phyloP scores from a whole-genome alignment of 2,888 invertebrate genomes.

The Fragum whitleyi region DNA sequence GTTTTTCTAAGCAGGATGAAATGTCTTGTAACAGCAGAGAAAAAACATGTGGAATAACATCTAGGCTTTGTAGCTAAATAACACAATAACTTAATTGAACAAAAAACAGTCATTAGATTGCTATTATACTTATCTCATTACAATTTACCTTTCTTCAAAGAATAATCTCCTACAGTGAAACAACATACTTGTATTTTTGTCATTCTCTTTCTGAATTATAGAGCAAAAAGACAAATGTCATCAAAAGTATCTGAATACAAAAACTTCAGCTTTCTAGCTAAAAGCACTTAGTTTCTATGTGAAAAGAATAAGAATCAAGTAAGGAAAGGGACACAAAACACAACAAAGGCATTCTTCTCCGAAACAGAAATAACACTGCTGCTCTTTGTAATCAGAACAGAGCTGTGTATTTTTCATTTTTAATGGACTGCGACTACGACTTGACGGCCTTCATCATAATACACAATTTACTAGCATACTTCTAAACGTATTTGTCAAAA shows the following conservation, averaged over 20 bases:
- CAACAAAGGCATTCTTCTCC: slow-evolving; percentile 8
- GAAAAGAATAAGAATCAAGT: no score
- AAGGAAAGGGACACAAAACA: background rate
- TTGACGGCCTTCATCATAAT: slow-evolving; percentile 47
- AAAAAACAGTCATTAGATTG: slow-evolving; percentile 29
- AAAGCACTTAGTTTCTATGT: no score
- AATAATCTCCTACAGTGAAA: no score
- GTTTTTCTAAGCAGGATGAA: background rate
- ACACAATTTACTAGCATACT: slow-evolving; percentile 46
- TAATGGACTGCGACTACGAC: slow-evolving; percentile 43
- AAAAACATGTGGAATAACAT: slow-evolving; percentile 14
- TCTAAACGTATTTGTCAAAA: slow-evolving; percentile 35
- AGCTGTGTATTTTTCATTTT: slow-evolving; percentile 44
- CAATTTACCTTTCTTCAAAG: no score
- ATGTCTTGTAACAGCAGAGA: background rate
- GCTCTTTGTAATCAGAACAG: slow-evolving; percentile 18
- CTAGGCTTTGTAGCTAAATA: background rate
- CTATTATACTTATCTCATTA: background rate
- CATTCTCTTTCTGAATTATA: no score
- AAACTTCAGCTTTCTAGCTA: no score
- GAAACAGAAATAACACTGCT: slow-evolving; percentile 1
- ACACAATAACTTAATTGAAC: slow-evolving; percentile 30
- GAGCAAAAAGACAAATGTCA: no score
- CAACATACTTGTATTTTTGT: no score
- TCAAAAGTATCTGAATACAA: no score